Conservation (phyloP, 2,888 invertebrate species). For the Pseudococcus viburni region DNA sequence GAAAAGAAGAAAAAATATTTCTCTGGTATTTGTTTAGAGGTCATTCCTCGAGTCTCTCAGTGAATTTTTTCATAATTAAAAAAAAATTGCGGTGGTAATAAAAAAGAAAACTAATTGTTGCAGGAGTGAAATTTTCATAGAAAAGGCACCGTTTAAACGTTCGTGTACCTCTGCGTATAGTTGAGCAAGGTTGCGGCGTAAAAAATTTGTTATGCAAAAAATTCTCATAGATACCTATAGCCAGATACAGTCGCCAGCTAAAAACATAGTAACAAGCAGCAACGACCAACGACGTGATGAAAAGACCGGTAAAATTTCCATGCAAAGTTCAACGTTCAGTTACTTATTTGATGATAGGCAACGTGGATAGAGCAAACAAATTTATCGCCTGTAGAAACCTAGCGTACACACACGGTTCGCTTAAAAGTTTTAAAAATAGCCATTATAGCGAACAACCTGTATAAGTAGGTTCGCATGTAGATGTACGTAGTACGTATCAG, state of each 20-base stretch:
- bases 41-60: too few species aligned
- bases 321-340: slow-evolving; percentile 44
- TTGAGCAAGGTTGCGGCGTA: neutral
- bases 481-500: neutral
- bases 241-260: neutral
- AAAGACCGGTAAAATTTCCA: slow-evolving; percentile 11
- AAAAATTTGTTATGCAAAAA: neutral
- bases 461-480: slow-evolving; percentile 48
- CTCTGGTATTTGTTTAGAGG: too few species aligned
- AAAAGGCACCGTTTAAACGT: neutral
- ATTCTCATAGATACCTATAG: neutral
- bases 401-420: slow-evolving; percentile 42
- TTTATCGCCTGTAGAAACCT: slow-evolving; percentile 41
- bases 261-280: neutral
- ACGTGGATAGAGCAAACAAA: slow-evolving; percentile 31
- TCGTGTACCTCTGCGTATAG: neutral
- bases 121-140: neutral
- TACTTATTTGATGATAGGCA: slow-evolving; percentile 27
- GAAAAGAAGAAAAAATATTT: too few species aligned
- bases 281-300: neutral
- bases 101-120: too few species aligned
- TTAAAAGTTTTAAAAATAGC: slow-evolving; percentile 54
- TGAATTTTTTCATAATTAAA: too few species aligned
- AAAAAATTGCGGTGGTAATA: too few species aligned
- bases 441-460: slow-evolving; percentile 50